Conservation (phyloP, 2,888 invertebrate genomes). For the Resseliella maxima region DNA sequence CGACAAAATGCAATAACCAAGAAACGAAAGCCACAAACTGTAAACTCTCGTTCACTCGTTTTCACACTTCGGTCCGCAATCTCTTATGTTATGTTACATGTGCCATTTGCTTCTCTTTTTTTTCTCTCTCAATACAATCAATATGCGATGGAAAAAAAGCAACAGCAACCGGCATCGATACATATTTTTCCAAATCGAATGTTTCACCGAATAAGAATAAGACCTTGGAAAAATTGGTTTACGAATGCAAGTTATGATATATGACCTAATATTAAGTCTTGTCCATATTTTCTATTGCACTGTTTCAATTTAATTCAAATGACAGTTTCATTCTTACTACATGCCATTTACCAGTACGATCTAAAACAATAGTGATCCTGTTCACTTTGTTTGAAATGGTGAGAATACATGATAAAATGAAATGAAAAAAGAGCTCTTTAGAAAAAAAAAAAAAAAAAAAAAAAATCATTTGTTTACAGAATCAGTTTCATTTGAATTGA, state of each 20-base stretch:
- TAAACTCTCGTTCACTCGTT: not conserved
- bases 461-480: too few species aligned
- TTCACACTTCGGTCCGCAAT: too few species aligned
- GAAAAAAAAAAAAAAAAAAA: too few species aligned
- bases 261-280: not conserved
- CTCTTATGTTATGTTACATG: too few species aligned
- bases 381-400: not conserved
- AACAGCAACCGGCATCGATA: not conserved
- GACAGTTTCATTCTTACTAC: slow-evolving; percentile 26
- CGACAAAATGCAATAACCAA: slow-evolving; percentile 55
- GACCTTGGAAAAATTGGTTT: slow-evolving; percentile 29
- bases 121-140: not conserved
- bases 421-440: too few species aligned
- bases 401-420: not conserved
- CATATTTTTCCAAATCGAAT: slow-evolving; percentile 32
- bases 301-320: slow-evolving; percentile 25
- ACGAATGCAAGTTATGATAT: slow-evolving; percentile 24
- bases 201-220: not conserved
- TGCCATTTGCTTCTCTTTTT: not conserved
- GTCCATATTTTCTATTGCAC: not conserved
- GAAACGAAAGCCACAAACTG: slow-evolving; percentile 43
- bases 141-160: not conserved
- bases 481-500: too few species aligned
- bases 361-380: not conserved
- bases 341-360: not conserved